Base-by-base conservation (phyloP, 1,140 invertebrate genomes). In the Megalonaias nervosa region DNA sequence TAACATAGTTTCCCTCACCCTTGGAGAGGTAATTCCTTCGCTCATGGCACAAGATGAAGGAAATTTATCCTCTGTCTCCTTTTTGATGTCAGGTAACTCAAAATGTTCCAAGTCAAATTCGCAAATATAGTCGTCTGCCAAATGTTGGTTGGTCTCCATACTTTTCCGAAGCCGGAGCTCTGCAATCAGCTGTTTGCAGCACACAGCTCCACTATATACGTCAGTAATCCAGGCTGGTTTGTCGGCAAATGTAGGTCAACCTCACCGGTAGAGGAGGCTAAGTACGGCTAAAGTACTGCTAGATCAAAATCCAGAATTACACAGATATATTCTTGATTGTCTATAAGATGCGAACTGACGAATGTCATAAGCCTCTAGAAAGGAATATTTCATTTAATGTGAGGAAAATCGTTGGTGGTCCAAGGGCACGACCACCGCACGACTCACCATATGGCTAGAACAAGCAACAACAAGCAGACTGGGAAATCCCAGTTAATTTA, bases 111-210 rank as follows among this genome's bases (percentile, higher is more conserved):
- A 81, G 59, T 89, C 87, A 71, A 89, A 89, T 16, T 85, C 84
- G 56, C 83, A 83, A 66, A 89, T 89, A 68, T 85, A 89, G 68
- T 87, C 86, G 69, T 89, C 84, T 38, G 85, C 86, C 57, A 89
- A 81, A 71, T 85, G 81, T 75, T 81, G 82, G 80, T 80, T 81
- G 73, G 82, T 68, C 79, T 81, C 82, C 82, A 84, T 84, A 74
- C 82, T 84, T 74, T 48, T 48, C 38, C 38, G 38, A 48, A 48
- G 38, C 38, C 38, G 38, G 38, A 48, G 38, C 38, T 48, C 67
- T 75, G 58, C 55, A 71, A 79, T 84, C 82, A 84, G 82, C 82
- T 84, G 82, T 80, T 79, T 79, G 80, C 80, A 70, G 70, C 57
- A 59, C 79, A 62, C 65, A 71, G 48, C 67, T 67, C 79, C 75